Percentiles rank a stretch among this genome's conserved stretches.
Conservation (phyloP, 1,140 invertebrate species). For the Zaprionus lachaisei region DNA sequence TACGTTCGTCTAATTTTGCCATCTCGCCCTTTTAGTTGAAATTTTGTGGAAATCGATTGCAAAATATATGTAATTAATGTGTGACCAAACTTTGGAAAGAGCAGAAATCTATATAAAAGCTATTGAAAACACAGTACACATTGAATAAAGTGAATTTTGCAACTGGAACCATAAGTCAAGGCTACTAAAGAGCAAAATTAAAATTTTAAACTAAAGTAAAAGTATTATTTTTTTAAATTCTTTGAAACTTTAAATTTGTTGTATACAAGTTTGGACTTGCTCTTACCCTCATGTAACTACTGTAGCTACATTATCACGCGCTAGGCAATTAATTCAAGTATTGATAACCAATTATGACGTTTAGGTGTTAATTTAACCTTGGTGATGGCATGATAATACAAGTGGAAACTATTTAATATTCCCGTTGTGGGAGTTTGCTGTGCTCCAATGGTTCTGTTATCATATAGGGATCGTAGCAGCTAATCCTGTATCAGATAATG, state of each 20-base stretch:
- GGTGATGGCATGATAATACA: background rate
- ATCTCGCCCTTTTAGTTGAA: constrained; percentile 44
- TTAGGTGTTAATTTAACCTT: background rate
- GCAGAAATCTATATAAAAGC: background rate
- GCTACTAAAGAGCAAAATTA: no score
- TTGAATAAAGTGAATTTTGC: background rate
- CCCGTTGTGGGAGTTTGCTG: background rate
- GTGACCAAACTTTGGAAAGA: constrained; percentile 21
- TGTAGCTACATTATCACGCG: background rate
- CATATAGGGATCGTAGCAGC: background rate
- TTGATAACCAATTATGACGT: constrained; percentile 2
- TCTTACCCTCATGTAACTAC: background rate
- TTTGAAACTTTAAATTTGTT: background rate
- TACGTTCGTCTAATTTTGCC: constrained; percentile 81
- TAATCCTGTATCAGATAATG: background rate
- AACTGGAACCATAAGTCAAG: background rate
- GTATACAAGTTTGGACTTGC: background rate
- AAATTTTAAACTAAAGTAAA: background rate
- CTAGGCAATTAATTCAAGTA: background rate
- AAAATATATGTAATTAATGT: constrained; percentile 4
- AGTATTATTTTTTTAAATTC: background rate
- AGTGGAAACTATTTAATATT: background rate
- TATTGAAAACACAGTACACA: background rate
- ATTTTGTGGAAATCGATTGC: constrained; percentile 29
- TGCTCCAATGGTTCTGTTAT: background rate